Evolutionary conservation across 2,888 invertebrate species (phyloP), one percentile per base, ranked within the genome.

Genomic region (Carterocephalus palaemon): DNA sequence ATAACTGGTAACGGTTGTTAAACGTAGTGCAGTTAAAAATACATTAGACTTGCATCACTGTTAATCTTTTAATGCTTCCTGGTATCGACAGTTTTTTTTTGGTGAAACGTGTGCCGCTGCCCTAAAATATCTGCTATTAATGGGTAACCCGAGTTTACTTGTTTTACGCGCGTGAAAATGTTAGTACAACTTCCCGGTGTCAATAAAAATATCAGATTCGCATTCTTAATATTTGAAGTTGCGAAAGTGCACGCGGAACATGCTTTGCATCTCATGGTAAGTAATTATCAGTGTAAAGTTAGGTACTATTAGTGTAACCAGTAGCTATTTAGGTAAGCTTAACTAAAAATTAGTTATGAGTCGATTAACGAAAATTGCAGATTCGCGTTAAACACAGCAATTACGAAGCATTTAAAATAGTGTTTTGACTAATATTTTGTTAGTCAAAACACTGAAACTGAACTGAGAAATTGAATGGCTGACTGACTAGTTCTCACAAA

Each of bases 101-200:
- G 33, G 29, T 50, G 49, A 48, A 36, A 31, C 48, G 37, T 49
- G 54, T 29, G 45, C 38, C 43, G 41, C 38, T 48, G 40, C 40
- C 33, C 37, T 47, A 24, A 36, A 26, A 49, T 19, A 33, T 26
- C 8, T 8, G 3, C 38, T 37, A 39, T 56, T 46, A 52, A 67
- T 67, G 65, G 62, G 68, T 58, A 52, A 60, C 51, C 59, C 57
- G 48, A 59, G 67, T 48, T 53, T 54, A 22, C 54, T 59, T 48
- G 53, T 64, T 47, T 64, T 60, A 48, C 58, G 50, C 33, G 62
- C 34, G 34, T 42, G 28, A 42, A 42, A 42, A 42, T 42, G 42
- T 42, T 42, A 15, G 42, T 43, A 36, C 43, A 43, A 43, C 20
- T 43, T 29, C 43, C 43, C 31, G 43, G 29, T 36, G 29, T 43